Base-by-base conservation (phyloP, 1,140 invertebrate species). In the Tetramorium parvispinum region DNA sequence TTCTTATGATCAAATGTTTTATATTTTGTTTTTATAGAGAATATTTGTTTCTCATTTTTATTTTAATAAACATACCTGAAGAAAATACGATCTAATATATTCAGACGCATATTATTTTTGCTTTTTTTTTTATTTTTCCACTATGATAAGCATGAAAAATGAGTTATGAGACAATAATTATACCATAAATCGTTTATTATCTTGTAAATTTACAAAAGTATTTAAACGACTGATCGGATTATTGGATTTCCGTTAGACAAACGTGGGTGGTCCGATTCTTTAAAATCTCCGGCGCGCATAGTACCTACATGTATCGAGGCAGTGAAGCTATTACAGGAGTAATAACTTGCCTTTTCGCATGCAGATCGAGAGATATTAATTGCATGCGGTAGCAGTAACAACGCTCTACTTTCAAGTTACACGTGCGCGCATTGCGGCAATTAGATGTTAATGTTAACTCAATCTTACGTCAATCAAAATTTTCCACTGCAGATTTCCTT, bases 291-390 rank as follows among this genome's bases (percentile, higher is more conserved):
- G 11, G 24, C 53, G 18, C 51, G 66, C 40, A 32, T 0, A 32
- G 18, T 43, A 55, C 27, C 21, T 70, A 75, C n/a, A 75, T 49
- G 68, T 46, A 73, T 73, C 40, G 53, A 16, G 10, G 68, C 53
- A 83, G 53, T 21, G 40, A 75, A 75, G 13, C n/a, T 75, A 75
- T 83, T 83, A 73, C 24, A 4, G 40, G 27, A 75, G 43, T 83
- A 83, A 83, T 59, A 83, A 71, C 55, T 82, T 40, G 66, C 53
- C 43, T 83, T 83, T 83, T 83, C 27, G 68, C 79, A 83, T 83
- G 79, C 79, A 83, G 79, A 83, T 83, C 79, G 13, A 83, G 27
- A 83, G 79, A 83, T 83, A 83, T 83, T 83, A 83, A 83, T 83
- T 83, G 79, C 79, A 68, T 83, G 79, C 53, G 37, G 68, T 61